Evolutionary conservation across 30 jellyfish, hydroid and myxozoan species (phyloP), one percentile per base, ranked within the genome.

Genomic region (Pelagia noctiluca): DNA sequence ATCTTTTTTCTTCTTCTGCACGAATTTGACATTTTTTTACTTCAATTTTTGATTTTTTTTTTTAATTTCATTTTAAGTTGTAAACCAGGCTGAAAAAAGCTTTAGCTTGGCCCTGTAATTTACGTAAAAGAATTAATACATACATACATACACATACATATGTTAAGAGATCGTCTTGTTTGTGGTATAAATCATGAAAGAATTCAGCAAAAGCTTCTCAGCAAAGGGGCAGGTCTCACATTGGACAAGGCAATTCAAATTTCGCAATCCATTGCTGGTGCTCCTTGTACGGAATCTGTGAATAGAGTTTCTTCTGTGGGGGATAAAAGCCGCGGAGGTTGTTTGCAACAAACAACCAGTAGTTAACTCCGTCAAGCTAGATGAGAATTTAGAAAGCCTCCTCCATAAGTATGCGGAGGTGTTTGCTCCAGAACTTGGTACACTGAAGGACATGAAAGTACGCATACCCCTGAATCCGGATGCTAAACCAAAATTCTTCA

Each of bases 401-500:
- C 23, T 67, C 21, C n/a, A 19, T 32, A 29, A 79, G 52, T 37
- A 16, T 28, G 84, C 29, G 25, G 90, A n/a, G 33, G 90, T 79
- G 11, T 64, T 63, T 79, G 35, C 21, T 0, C 1, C 80, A 0
- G 88, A 32, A 4, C 50, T 79, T 12, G 90, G 90, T 4, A 79
- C 50, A 36, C 32, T 64, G 19, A 79, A 79, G 1, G 88, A 64
- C 37, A 79, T 78, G 18, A 13, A 24, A 11, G 89, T 79, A 8
- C 30, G 57, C 35, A 79, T 79, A 10, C 78, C 77, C 12, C 22
- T 79, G 18, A 10, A 11, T 7, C 34, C 16, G 78, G 89, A 63
- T 30, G 90, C 89, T 0, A 49, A 76, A 63, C 95, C 95, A 18
- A 71, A 75, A 74, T 83, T 73, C 85, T 81, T 24, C 80, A 67